Evolutionary conservation across 2,797 vertebrate genomes (phyloP).

Genomic region (Anas georgica): DNA sequence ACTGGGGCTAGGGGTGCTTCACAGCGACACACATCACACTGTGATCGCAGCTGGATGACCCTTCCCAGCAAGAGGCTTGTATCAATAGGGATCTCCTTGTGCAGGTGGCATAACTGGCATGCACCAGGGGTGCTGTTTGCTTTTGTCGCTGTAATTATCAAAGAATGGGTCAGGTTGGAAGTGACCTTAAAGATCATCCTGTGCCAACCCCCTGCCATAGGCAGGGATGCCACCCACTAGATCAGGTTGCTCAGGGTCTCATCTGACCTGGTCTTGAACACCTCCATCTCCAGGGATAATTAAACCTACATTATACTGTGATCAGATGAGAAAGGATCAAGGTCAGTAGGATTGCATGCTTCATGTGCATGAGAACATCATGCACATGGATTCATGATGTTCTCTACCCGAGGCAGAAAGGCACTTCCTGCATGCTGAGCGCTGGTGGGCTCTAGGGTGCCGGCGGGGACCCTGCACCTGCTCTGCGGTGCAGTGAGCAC

Average conservation of each 20-base stretch:
- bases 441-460: no score
- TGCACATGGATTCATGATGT: neutral
- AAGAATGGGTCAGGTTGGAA: no score
- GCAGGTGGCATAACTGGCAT: neutral
- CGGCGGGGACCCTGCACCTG: no score
- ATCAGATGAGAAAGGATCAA: neutral
- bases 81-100: neutral
- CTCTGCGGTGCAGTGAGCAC: no score
- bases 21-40: accelerated
- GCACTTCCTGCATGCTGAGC: neutral
- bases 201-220: no score
- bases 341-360: accelerated
- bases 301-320: neutral
- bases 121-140: no score
- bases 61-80: neutral
- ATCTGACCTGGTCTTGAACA: no score
- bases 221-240: no score
- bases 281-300: no score
- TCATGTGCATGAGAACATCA: neutral
- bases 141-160: neutral
- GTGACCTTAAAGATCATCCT: no score
- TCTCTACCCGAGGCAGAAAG: neutral
- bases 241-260: no score
- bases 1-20: neutral
- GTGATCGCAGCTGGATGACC: neutral